These are phyloP conservation scores for Argyresthia albistria DNA, from an alignment of 2,888 invertebrate genomes.

Conservation along the genomic window DNA sequence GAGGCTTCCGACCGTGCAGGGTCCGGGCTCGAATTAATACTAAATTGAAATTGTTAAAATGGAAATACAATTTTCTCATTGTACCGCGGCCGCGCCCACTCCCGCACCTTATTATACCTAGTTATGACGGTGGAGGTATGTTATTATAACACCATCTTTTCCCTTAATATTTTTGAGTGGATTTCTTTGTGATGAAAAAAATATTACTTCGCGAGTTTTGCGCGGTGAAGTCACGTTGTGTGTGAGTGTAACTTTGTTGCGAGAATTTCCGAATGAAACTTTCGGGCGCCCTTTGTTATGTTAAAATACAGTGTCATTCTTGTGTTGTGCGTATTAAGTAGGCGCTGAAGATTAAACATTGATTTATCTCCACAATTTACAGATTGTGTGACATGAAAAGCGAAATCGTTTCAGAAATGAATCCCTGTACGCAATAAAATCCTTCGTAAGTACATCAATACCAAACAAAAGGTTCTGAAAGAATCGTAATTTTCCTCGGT, in stretches of 20 bases:
- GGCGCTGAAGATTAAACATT: too few relatives aligned
- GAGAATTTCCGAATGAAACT: too few relatives aligned
- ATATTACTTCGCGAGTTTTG: slow-evolving; percentile 2
- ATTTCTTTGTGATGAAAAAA: slow-evolving; percentile 8
- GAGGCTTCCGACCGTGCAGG: slow-evolving; percentile 57
- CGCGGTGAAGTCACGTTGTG: too few relatives aligned
- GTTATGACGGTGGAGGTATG: slow-evolving; percentile 49
- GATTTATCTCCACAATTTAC: too few relatives aligned
- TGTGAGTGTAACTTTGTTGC: too few relatives aligned
- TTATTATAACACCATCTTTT: slow-evolving; percentile 41
- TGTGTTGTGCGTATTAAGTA: too few relatives aligned
- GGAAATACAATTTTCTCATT: slow-evolving; percentile 70
- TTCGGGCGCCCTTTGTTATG: too few relatives aligned
- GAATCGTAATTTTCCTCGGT: slow-evolving; percentile 14
- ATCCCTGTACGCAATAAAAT: too few relatives aligned
- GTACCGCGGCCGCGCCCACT: slow-evolving; percentile 36
- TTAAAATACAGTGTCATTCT: too few relatives aligned
- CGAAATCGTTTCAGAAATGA: too few relatives aligned
- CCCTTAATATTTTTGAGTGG: slow-evolving; percentile 42
- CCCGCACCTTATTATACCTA: slow-evolving; percentile 27
- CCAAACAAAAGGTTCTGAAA: slow-evolving; percentile 6
- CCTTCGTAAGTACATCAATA: too few relatives aligned
- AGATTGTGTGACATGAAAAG: too few relatives aligned
- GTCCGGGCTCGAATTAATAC: slow-evolving; percentile 67
- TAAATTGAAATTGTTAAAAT: slow-evolving; percentile 73